A percentile compares a stretch with the other conserved stretches of the same genome.
Conservation (phyloP, 2,113 vertebrate species). For the Poicephalus gulielmi region DNA sequence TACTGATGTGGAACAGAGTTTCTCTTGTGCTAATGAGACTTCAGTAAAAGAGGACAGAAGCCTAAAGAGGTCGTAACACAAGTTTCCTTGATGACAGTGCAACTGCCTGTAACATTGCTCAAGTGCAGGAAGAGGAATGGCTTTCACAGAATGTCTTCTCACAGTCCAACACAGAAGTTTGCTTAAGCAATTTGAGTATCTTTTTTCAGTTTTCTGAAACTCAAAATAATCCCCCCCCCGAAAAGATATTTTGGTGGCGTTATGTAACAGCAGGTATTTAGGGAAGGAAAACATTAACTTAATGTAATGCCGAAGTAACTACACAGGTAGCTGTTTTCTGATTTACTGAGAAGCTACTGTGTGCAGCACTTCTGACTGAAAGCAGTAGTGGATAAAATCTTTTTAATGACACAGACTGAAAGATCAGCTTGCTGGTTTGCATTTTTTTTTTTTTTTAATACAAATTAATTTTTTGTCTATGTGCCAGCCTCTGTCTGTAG, state of each 20-base stretch:
- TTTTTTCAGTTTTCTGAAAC: not conserved
- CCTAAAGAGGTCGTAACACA: not conserved
- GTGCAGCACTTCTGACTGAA: not conserved
- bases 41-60: not conserved
- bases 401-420: not conserved
- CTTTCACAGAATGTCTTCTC: not conserved
- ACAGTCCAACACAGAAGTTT: not conserved
- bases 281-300: constrained; percentile 14
- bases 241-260: not conserved
- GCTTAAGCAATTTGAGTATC: not conserved
- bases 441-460: not conserved
- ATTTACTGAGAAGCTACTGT: not conserved
- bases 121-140: not conserved
- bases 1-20: not conserved
- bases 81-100: not conserved
- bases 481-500: not conserved
- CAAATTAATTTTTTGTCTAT: not conserved
- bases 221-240: not conserved
- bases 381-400: not conserved
- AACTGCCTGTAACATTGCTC: not conserved
- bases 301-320: constrained; percentile 27
- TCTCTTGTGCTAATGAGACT: not conserved
- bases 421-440: not conserved
- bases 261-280: not conserved
- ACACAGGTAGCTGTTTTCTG: not conserved